A percentile compares a stretch with the other conserved stretches of the same genome.
These are phyloP conservation scores for Dicaeum eximium DNA, from an alignment of 2,113 vertebrate species.

Conservation along the genomic window DNA sequence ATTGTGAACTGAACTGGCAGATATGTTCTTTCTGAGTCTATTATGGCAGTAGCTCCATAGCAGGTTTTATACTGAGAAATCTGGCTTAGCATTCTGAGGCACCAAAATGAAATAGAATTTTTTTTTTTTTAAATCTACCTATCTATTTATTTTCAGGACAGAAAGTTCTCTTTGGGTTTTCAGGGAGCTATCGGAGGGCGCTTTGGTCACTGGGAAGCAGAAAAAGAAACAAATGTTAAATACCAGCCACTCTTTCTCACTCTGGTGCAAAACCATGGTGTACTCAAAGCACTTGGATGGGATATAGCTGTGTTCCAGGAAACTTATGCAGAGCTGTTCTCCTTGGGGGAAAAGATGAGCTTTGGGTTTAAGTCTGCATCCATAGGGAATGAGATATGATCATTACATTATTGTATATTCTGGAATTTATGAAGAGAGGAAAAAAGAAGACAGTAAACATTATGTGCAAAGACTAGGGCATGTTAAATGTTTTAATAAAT, in stretches of 20 bases:
- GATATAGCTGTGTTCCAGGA: fast-evolving
- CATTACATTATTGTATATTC: neutral
- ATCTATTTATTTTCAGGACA: neutral
- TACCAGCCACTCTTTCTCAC: neutral
- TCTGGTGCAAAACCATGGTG: neutral
- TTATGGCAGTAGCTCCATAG: neutral
- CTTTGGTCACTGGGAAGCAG: neutral
- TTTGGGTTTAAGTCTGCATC: neutral
- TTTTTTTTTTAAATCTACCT: neutral
- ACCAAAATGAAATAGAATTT: neutral
- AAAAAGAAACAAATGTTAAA: neutral
- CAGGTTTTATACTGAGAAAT: neutral
- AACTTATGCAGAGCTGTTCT: neutral
- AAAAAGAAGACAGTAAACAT: neutral
- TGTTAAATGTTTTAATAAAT: neutral
- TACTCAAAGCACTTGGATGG: neutral
- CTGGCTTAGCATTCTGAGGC: neutral
- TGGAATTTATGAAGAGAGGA: neutral
- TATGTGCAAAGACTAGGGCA: neutral
- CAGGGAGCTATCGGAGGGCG: neutral
- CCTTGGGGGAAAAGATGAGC: neutral
- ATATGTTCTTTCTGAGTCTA: neutral
- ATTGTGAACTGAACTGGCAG: neutral
- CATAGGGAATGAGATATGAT: neutral
- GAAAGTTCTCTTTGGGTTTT: neutral